Base-by-base conservation (phyloP, 2,797 vertebrate species). In the Leucoraja ocellata region DNA sequence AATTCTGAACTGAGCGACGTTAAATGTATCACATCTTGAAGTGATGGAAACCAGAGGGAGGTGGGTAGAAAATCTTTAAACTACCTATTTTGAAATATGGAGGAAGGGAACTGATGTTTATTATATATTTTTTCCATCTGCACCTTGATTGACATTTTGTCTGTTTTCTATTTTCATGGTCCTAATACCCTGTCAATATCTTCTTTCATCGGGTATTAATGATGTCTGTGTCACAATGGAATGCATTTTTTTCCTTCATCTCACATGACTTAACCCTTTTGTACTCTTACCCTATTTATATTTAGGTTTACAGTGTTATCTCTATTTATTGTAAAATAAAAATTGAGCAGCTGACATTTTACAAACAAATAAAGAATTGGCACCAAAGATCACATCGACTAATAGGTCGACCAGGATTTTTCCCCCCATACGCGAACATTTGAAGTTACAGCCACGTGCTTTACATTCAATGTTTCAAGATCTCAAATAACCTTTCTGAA, bases 1-100 rank as follows among this genome's bases (percentile, higher is more conserved):
- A 92, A 92, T 74, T 92, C 39, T 46, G 65, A 92, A 13, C 39
- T 92, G 73, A 74, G 21, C 71, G 23, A 54, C 54, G 65, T 71
- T 74, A 92, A 92, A 76, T 74, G 90, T 92, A 92, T 92, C 90
- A 76, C 90, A 92, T 76, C 90, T 92, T 92, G 68, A 58, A 92
- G 90, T 92, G 90, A 76, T 92, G 71, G 23, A 92, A 92, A 92
- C 39, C 71, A 92, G 90, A 92, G 90, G 90, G 68, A 58, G 68
- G 23, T 91, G 25, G 90, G 68, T 71, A 36, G 39, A 11, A 46
- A 76, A 46, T 76, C 71, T 58, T 74, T 58, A 46, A 6, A 25
- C 39, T 16, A 28, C 68, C 71, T n/a, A 39, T 92, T 54, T 25
- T 92, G 39, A 92, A 76, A 54, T 76, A 76, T 13, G 32, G 39